Evolutionary conservation across 2,113 vertebrate genomes (phyloP), one percentile per base, ranked within the genome.

Genomic region (Triplophysa dalaica): DNA sequence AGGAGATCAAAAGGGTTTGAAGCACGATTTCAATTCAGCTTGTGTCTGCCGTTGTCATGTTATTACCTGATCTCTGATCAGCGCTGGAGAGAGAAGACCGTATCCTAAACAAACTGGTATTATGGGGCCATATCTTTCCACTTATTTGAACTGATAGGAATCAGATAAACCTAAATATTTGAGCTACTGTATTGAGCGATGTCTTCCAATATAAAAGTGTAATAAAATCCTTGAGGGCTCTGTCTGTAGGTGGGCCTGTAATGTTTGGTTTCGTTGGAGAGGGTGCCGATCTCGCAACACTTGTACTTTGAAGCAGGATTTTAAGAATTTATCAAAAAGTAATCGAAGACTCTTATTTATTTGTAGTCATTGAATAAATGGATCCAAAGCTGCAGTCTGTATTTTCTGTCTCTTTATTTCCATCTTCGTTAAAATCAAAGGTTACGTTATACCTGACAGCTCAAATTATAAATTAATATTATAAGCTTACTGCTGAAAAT

Each of bases 1-100:
- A 74, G 66, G 43, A 65, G 65, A 54, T 80, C 77, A 80, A 77
- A 70, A 61, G 43, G 24, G 83, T 77, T 78, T 82, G 81, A 87
- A 60, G 83, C 83, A 85, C 78, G 72, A 76, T 83, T 83, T 26
- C 60, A 80, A 75, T 76, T 80, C 52, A 38, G 38, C 60, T 65
- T 56, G 70, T 61, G 67, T 63, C 65, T 79, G 13, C 50, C 19
- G 60, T 48, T 78, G 62, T 60, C 19, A 17, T 50, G 56, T 69
- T 75, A 69, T 61, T 56, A 79, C 64, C 70, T 68, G 50, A 63
- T 26, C 38, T 68, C 13, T 75, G 43, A 70, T 61, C 60, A 24
- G 54, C 5, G 1, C 54, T 10, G 48, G 52, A 56, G 69, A 10
- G 69, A 52, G 22, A 24, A 60, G 38, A 50, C 48, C 56, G 26